Conservation (phyloP, 2,888 invertebrate species). For the Myopa testacea region DNA sequence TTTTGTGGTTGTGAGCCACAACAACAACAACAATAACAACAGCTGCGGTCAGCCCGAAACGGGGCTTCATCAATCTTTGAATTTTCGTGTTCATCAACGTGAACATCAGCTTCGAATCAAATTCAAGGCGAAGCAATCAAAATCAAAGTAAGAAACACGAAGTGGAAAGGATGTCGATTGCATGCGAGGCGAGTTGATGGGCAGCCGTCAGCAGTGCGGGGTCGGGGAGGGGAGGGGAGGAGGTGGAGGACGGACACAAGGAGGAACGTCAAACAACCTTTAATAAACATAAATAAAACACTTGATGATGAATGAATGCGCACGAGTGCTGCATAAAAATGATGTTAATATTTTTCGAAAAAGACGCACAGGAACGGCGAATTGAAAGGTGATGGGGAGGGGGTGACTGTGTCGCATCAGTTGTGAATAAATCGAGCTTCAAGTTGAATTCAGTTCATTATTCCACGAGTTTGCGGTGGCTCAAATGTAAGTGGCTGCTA, state of each 20-base stretch:
- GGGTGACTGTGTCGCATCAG: neutral
- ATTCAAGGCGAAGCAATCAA: constrained; percentile 24
- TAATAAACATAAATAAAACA: constrained; percentile 50
- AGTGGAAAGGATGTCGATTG: neutral
- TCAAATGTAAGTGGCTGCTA: neutral
- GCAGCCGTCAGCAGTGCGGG: neutral
- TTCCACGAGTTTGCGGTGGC: neutral
- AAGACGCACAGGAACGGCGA: neutral
- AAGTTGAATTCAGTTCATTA: neutral
- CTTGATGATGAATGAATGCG: constrained; percentile 54
- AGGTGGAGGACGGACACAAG: neutral
- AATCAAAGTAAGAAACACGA: constrained; percentile 6
- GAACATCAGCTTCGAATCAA: constrained; percentile 10
- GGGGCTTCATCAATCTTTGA: constrained; percentile 1
- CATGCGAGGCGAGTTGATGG: neutral
- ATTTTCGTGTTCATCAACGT: neutral
- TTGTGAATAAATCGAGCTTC: neutral
- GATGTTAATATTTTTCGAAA: constrained; percentile 15
- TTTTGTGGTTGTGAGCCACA: too few relatives aligned
- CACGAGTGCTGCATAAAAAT: constrained; percentile 34
- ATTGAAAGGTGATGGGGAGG: neutral
- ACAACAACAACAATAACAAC: too few relatives aligned
- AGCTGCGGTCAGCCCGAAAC: neutral
- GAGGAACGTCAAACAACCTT: constrained; percentile 37
- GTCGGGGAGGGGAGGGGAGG: neutral